phyloP scores from a whole-genome alignment of 2,113 vertebrate species.

The Deroptyus accipitrinus region DNA sequence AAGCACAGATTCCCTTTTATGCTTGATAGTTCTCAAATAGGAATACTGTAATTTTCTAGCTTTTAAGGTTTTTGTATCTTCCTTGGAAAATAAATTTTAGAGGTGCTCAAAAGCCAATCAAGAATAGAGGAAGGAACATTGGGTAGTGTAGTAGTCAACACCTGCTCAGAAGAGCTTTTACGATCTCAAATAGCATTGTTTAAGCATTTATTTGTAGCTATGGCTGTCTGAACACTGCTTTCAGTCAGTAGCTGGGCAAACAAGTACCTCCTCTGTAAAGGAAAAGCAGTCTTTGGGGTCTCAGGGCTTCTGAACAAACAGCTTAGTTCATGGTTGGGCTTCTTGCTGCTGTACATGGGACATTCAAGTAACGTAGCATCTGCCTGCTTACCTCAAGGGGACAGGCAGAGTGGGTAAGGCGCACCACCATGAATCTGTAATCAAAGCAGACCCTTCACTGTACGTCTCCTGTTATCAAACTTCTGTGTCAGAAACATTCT shows the following conservation, averaged over 20 bases:
- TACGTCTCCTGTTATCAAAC: background rate
- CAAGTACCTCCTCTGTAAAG: background rate
- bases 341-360: background rate
- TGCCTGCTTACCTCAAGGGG: background rate
- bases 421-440: background rate
- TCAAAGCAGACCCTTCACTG: background rate
- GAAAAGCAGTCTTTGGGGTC: background rate
- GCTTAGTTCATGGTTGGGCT: background rate
- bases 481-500: background rate
- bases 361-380: background rate
- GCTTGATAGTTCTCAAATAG: background rate
- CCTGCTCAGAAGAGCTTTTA: background rate
- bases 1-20: background rate
- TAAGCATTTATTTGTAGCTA: background rate
- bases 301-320: background rate
- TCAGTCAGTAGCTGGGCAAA: background rate
- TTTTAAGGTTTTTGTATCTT: background rate
- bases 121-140: background rate
- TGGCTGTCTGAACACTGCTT: background rate
- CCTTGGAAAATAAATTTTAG: background rate
- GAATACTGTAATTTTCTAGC: background rate
- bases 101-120: background rate
- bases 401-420: fast-evolving
- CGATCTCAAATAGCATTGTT: background rate
- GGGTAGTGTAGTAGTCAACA: background rate